A percentile compares a stretch with the other conserved stretches of the same genome.
phyloP scores from a whole-genome alignment of 2,797 vertebrate genomes.

The Acanthurus lineatus region DNA sequence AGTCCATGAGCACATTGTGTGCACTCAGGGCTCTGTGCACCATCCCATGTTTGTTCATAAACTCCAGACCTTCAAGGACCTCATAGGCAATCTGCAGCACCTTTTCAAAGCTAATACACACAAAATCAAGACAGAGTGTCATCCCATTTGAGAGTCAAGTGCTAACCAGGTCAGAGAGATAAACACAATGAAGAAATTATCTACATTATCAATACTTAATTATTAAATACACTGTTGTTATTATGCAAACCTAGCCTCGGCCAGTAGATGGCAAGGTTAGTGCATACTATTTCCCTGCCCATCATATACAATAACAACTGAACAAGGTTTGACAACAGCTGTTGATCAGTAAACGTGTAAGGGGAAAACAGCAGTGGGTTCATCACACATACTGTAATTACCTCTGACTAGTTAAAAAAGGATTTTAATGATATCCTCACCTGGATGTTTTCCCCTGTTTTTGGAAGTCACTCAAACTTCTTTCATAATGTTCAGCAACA shows the following conservation, averaged over 20 bases:
- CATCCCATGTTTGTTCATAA: conserved; percentile 94
- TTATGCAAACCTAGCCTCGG: conserved; percentile 1
- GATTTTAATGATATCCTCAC: conserved; percentile 76
- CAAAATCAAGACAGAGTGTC: conserved; percentile 6
- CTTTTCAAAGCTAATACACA: conserved; percentile 80
- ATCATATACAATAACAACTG: not conserved
- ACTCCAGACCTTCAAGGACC: conserved; percentile 93
- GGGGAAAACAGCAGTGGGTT: not conserved
- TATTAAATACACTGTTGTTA: not conserved
- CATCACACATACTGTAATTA: not conserved
- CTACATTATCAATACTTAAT: conserved; percentile 1
- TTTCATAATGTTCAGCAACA: conserved; percentile 95
- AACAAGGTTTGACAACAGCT: not conserved
- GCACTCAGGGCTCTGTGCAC: conserved; percentile 93
- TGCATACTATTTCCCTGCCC: not conserved
- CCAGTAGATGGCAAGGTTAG: conserved; percentile 59
- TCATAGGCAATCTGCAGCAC: conserved; percentile 93
- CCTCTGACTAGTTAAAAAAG: not conserved
- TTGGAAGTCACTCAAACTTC: conserved; percentile 90
- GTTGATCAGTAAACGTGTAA: not conserved
- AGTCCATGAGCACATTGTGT: conserved; percentile 93
- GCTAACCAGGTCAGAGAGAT: not conserved
- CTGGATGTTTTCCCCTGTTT: conserved; percentile 88
- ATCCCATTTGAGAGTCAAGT: not conserved
- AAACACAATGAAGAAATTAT: not conserved